Conservation (phyloP, 2,888 invertebrate species). For the Ashinkailepas kermadecensis region DNA sequence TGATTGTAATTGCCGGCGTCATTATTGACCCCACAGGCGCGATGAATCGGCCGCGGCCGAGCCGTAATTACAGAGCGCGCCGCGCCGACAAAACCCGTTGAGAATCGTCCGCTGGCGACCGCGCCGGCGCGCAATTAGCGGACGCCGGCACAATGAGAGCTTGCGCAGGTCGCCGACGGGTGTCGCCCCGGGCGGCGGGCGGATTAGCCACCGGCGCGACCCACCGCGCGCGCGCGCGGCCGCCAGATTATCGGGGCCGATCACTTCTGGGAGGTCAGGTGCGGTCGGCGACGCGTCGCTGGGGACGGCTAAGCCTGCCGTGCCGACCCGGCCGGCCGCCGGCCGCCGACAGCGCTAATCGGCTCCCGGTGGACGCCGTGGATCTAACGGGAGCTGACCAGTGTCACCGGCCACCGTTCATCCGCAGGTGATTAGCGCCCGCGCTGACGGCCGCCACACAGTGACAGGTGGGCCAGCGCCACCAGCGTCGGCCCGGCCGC, state of each 20-base stretch:
- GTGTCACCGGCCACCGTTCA: too few relatives aligned
- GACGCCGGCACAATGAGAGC: not conserved
- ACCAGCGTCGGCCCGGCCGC: too few relatives aligned
- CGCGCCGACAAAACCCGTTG: not conserved
- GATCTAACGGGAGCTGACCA: too few relatives aligned
- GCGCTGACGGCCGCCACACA: too few relatives aligned
- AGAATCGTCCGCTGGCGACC: not conserved
- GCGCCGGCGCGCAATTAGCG: constrained; percentile 12
- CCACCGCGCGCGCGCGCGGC: not conserved
- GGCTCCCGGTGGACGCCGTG: too few relatives aligned
- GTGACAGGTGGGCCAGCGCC: too few relatives aligned
- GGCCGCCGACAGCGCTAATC: too few relatives aligned
- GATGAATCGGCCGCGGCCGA: not conserved
- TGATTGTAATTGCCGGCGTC: constrained; percentile 16
- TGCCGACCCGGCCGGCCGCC: too few relatives aligned
- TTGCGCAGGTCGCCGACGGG: not conserved
- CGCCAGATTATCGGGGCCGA: not conserved
- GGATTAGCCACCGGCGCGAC: not conserved
- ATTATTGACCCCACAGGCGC: not conserved
- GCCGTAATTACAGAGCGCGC: constrained; percentile 2
- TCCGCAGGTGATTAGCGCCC: too few relatives aligned
- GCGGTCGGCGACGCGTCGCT: too few relatives aligned
- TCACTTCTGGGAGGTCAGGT: not conserved
- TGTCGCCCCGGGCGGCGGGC: not conserved
- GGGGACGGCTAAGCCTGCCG: too few relatives aligned